Base-by-base conservation (phyloP, 1,140 invertebrate species). In the Zaprionus gabonicus region DNA sequence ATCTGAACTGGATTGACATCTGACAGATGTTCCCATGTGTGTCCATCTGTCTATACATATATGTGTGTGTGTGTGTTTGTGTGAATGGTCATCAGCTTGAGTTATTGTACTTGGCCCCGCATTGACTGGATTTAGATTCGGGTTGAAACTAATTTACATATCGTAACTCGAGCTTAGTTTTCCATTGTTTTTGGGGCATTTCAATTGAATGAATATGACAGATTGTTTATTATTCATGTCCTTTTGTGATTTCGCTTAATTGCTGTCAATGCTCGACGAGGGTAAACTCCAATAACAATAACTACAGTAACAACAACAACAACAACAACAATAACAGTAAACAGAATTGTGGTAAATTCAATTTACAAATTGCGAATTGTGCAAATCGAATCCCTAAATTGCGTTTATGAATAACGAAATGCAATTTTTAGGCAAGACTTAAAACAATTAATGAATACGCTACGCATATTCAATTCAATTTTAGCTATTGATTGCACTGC, bases 361-460 rank as follows among this genome's bases (percentile, higher is more conserved):
- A 81, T 81, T 81, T 67, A 64, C 78, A 81, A 81, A 81, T 81
- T 81, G 79, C 36, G 66, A 71, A 80, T 80, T 71, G 70, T 53
- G 75, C 60, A 76, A 76, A 27, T 2, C 34, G 6, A 44, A 66
- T 41, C 17, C 25, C 36, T 25, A 20, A 66, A 56, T 66, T 38
- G 27, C 41, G 59, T 28, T 28, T n/a, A 60, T 64, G 60, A 60
- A 51, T 36, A n/a, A 17, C 38, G 25, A 60, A 58, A 36, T 55
- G 46, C 15, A 71, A 46, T 10, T 31, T 10, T 31, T 9, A 31
- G 9, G 9, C 31, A 31, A 31, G 31, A 9, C 9, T 31, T 3
- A 10, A 31, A 10, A 31, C 9, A 9, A 31, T 31, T 31, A 9
- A 31, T 31, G 7, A 31, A 31, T 31, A 9, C 31, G 9, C 28